These are phyloP conservation scores for Epinephelus lanceolatus DNA, from an alignment of 2,113 vertebrate genomes.

Conservation along the genomic window DNA sequence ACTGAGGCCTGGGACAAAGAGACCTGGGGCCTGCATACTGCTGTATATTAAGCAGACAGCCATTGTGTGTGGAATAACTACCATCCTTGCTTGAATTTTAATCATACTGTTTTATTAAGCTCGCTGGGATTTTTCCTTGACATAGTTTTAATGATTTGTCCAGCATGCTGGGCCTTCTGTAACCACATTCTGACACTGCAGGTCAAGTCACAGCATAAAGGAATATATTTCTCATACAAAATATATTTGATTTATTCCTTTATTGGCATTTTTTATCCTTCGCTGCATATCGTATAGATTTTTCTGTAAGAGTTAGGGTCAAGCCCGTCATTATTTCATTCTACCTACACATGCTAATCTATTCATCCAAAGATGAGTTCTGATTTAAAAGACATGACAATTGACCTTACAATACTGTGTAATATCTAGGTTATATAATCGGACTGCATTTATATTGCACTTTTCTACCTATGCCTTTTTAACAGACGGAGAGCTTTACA, in stretches of 20 bases:
- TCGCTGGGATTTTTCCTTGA: conserved; percentile 70
- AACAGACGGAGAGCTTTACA: background rate
- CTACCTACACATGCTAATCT: background rate
- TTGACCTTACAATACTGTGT: conserved; percentile 9
- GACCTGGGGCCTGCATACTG: conserved; percentile 71
- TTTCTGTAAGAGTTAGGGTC: conserved; percentile 18
- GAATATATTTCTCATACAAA: conserved; percentile 54
- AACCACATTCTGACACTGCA: conserved; percentile 31
- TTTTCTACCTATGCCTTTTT: background rate
- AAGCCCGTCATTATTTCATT: conserved; percentile 15
- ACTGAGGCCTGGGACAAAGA: conserved; percentile 72
- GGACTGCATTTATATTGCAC: background rate
- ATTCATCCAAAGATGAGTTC: background rate
- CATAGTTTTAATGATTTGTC: conserved; percentile 77
- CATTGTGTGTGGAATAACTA: conserved; percentile 75
- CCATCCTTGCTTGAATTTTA: conserved; percentile 81
- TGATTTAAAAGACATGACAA: background rate
- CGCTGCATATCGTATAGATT: conserved; percentile 27
- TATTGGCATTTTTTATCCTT: conserved; percentile 56
- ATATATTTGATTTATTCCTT: conserved; percentile 44
- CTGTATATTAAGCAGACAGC: conserved; percentile 77
- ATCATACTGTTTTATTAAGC: conserved; percentile 82
- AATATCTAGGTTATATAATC: background rate
- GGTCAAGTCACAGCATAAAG: conserved; percentile 58
- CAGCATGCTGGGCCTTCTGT: conserved; percentile 42